Conservation (phyloP, 2,888 invertebrate genomes). For the Drosophila fulvimacula region DNA sequence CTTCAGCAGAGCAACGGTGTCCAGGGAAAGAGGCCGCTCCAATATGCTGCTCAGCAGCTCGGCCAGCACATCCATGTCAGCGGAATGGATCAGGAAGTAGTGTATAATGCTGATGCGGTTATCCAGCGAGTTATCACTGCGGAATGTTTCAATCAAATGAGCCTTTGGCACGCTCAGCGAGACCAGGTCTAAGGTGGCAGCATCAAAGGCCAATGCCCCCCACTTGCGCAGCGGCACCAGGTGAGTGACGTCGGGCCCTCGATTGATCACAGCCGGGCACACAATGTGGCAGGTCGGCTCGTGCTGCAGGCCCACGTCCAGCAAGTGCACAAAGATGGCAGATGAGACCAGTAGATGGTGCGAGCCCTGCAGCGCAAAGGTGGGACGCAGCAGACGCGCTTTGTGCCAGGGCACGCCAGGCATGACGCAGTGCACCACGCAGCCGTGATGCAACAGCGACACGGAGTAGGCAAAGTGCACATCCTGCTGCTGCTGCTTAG, state of each 20-base stretch:
- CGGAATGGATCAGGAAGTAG: constrained; percentile 91
- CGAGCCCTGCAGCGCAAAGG: constrained; percentile 90
- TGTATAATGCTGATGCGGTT: constrained; percentile 93
- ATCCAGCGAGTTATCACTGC: constrained; percentile 88
- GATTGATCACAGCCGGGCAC: constrained; percentile 86
- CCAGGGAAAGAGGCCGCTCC: constrained; percentile 87
- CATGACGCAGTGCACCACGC: constrained; percentile 92
- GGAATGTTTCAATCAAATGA: constrained; percentile 89
- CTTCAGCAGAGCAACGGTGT: constrained; percentile 87
- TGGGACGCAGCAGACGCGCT: constrained; percentile 91
- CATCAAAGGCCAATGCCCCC: constrained; percentile 86
- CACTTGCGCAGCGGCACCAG: constrained; percentile 87
- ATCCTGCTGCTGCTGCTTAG: constrained; percentile 60
- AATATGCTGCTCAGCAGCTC: constrained; percentile 89
- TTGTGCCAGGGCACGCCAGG: constrained; percentile 92
- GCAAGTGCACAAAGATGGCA: constrained; percentile 92
- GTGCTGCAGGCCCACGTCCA: constrained; percentile 93
- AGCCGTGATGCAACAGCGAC: constrained; percentile 92
- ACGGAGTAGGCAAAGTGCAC: constrained; percentile 95
- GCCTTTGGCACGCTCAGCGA: constrained; percentile 88
- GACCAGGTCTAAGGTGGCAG: constrained; percentile 90
- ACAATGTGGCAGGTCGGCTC: constrained; percentile 93
- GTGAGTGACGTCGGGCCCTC: constrained; percentile 85
- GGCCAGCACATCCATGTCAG: constrained; percentile 90
- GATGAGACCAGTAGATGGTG: constrained; percentile 93